These are phyloP conservation scores for Calameuta idolon DNA, from an alignment of 2,888 invertebrate species.

Conservation along the genomic window DNA sequence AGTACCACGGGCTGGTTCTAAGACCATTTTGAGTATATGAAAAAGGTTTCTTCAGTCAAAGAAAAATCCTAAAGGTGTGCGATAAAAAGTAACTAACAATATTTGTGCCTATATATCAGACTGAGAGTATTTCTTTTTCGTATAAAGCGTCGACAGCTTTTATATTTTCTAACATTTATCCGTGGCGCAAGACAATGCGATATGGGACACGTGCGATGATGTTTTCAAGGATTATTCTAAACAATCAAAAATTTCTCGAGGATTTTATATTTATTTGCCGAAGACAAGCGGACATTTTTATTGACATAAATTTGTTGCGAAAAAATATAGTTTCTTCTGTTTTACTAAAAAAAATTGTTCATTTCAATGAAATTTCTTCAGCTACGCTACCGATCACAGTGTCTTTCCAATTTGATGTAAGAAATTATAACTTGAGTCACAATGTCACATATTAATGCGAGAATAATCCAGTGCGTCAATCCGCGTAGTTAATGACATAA, in stretches of 20 bases:
- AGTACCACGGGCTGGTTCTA: neutral
- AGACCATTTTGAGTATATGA: neutral
- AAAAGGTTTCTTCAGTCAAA: neutral
- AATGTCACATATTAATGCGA: neutral
- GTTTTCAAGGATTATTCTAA: neutral
- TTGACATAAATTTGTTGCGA: neutral
- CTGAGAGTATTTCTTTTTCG: neutral
- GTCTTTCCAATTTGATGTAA: neutral
- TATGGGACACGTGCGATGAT: neutral
- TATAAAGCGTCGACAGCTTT: neutral
- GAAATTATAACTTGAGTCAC: neutral
- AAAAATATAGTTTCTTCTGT: neutral
- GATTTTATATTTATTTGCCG: neutral
- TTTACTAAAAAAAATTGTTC: neutral
- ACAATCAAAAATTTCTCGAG: neutral
- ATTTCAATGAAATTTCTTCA: neutral
- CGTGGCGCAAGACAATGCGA: neutral
- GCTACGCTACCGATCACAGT: neutral
- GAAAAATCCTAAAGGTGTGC: neutral
- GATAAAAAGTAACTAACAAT: neutral
- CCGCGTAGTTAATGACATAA: neutral
- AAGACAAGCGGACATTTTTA: neutral
- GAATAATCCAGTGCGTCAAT: neutral
- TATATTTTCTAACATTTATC: neutral
- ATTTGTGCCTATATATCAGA: neutral